These are phyloP conservation scores for Australoheros scitulus DNA, from an alignment of 2,113 vertebrate genomes.

Conservation along the genomic window DNA sequence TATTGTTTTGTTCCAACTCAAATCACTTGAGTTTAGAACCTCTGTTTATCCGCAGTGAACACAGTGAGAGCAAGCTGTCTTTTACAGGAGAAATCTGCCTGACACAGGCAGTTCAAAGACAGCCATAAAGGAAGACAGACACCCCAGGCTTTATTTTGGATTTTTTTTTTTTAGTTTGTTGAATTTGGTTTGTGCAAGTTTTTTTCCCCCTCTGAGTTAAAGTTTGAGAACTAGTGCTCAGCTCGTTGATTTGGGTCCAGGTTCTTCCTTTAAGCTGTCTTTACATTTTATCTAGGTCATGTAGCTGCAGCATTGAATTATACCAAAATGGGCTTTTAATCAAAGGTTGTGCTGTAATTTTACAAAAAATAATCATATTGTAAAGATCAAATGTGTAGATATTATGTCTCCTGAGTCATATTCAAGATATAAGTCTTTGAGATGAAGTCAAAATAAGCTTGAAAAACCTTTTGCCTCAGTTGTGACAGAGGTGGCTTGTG, in stretches of 20 bases:
- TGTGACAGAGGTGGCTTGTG: not conserved
- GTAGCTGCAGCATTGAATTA: not conserved
- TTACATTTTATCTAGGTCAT: not conserved
- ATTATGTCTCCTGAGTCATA: not conserved
- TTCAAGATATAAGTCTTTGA: not conserved
- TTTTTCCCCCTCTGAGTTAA: slow-evolving; percentile 4
- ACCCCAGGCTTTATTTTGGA: slow-evolving; percentile 20
- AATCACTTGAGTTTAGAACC: slow-evolving; percentile 52
- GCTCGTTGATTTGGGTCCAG: slow-evolving; percentile 35
- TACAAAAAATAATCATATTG: not conserved
- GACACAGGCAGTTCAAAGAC: slow-evolving; percentile 63
- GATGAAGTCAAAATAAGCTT: not conserved
- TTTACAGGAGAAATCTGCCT: slow-evolving; percentile 55
- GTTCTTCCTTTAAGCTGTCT: not conserved
- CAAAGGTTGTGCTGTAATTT: not conserved
- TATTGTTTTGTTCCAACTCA: slow-evolving; percentile 66
- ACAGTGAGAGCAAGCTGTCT: slow-evolving; percentile 55
- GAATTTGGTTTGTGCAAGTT: slow-evolving; percentile 25
- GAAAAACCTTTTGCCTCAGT: not conserved
- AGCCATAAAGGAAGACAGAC: slow-evolving; percentile 42
- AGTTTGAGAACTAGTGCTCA: slow-evolving; percentile 40
- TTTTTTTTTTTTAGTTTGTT: slow-evolving; percentile 29
- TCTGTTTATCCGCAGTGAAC: slow-evolving; percentile 60
- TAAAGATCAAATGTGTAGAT: not conserved
- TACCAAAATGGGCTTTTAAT: not conserved